A percentile compares a stretch with the other conserved stretches of the same genome.
Conservation (phyloP, 1,140 invertebrate species). For the Drosophila kikkawai region DNA sequence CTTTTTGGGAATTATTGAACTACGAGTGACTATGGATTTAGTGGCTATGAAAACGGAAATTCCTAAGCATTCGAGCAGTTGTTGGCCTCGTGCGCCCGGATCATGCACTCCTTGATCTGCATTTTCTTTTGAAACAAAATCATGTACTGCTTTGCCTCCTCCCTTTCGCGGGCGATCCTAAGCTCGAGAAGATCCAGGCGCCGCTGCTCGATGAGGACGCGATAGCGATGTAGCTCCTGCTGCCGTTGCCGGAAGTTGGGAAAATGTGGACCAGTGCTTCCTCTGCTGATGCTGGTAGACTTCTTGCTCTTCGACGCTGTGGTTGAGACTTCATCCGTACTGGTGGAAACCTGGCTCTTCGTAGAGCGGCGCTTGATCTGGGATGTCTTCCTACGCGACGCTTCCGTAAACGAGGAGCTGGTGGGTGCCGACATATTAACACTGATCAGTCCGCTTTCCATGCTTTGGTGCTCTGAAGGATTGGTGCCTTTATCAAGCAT, state of each 20-base stretch:
- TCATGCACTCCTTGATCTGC: conserved; percentile 62
- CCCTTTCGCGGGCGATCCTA: conserved; percentile 73
- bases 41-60: background rate
- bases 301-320: conserved; percentile 14
- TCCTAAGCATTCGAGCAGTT: conserved; percentile 58
- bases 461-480: background rate
- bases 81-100: conserved; percentile 55
- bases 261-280: conserved; percentile 8
- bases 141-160: conserved; percentile 65
- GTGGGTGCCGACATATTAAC: conserved; percentile 14
- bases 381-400: background rate
- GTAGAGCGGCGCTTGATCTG: conserved; percentile 24
- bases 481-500: conserved; percentile 5
- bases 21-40: background rate
- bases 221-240: conserved; percentile 68
- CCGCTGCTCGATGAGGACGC: conserved; percentile 66
- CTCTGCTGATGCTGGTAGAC: conserved; percentile 16
- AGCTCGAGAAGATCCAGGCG: conserved; percentile 70
- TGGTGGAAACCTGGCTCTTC: background rate
- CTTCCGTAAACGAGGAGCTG: conserved; percentile 5
- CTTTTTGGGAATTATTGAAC: background rate
- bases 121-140: conserved; percentile 75
- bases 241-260: conserved; percentile 69
- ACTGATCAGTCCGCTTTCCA: conserved; percentile 11
- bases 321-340: conserved; percentile 14